Evolutionary conservation across 1,140 invertebrate genomes (phyloP).

Genomic region (Diprion similis): DNA sequence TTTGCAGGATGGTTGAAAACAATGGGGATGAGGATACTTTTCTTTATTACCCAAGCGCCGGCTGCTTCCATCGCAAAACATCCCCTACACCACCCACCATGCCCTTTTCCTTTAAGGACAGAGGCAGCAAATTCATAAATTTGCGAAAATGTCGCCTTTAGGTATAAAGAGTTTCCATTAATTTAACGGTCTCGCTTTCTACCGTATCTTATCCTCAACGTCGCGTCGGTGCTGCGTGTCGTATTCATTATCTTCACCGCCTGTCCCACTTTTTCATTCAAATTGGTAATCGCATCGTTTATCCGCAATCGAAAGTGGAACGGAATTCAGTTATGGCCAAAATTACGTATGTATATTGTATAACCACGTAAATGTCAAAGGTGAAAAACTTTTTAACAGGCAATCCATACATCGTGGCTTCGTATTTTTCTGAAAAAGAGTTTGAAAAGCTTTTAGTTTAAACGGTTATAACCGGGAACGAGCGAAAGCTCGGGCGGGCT

Average conservation of each 20-base stretch:
- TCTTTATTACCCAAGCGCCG: slow-evolving; percentile 27
- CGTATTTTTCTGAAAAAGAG: not conserved
- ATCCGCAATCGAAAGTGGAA: not conserved
- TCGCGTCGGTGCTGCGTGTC: slow-evolving; percentile 12
- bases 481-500: not conserved
- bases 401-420: not conserved
- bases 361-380: not conserved
- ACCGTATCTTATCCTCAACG: no score
- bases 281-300: not conserved
- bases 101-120: not conserved
- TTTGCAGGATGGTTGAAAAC: not conserved
- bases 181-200: slow-evolving; percentile 22
- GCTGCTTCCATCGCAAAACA: not conserved
- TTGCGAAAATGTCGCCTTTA: slow-evolving; percentile 24
- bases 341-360: not conserved
- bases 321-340: not conserved
- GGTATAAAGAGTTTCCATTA: slow-evolving; percentile 19
- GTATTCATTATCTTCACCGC: not conserved
- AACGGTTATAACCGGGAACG: not conserved
- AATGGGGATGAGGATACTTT: slow-evolving; percentile 24
- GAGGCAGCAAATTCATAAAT: slow-evolving; percentile 32
- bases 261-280: not conserved
- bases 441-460: slow-evolving; percentile 1
- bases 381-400: not conserved
- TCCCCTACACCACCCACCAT: not conserved